A percentile compares a stretch with the other conserved stretches of the same genome.
Evolutionary conservation across 2,888 invertebrate genomes (phyloP).

Genomic region (Ectemnius continuus): DNA sequence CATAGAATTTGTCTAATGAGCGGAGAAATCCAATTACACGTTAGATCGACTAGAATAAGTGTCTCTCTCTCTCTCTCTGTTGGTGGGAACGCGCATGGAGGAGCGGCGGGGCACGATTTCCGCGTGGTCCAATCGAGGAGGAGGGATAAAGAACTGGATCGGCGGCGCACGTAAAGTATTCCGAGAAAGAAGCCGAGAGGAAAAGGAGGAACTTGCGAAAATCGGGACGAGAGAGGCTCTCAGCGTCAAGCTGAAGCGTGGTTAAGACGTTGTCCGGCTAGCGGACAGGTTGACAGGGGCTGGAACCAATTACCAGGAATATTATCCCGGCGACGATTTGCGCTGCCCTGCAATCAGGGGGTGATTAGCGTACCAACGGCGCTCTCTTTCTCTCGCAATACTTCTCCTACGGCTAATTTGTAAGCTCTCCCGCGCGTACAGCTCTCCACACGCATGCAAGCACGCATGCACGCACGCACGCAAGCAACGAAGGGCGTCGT

Average conservation of each 20-base stretch:
- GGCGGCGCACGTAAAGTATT: slow-evolving; percentile 50
- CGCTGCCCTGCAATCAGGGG: slow-evolving; percentile 73
- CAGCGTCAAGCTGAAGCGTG: slow-evolving; percentile 38
- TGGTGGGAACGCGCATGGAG: not conserved
- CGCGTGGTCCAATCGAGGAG: no score
- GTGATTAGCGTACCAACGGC: slow-evolving; percentile 73
- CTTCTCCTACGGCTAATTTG: slow-evolving; percentile 69
- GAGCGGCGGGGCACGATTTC: no score
- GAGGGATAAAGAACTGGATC: slow-evolving; percentile 18
- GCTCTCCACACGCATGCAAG: slow-evolving; percentile 23
- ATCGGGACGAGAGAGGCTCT: slow-evolving; percentile 50
- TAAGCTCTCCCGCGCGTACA: slow-evolving; percentile 62
- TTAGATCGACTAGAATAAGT: slow-evolving; percentile 17
- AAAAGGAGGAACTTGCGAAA: slow-evolving; percentile 64
- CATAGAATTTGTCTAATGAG: no score
- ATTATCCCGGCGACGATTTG: slow-evolving; percentile 73
- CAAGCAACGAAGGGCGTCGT: slow-evolving; percentile 11
- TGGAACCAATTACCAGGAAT: slow-evolving; percentile 74
- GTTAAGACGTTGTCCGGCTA: slow-evolving; percentile 73
- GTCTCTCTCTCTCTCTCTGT: no score
- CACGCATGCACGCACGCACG: not conserved
- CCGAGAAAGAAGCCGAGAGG: slow-evolving; percentile 53
- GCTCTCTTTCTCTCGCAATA: slow-evolving; percentile 63
- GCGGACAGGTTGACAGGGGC: slow-evolving; percentile 75
- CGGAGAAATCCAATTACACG: no score